phyloP scores from a whole-genome alignment of 2,888 invertebrate genomes.

The Esperia sulphurella region DNA sequence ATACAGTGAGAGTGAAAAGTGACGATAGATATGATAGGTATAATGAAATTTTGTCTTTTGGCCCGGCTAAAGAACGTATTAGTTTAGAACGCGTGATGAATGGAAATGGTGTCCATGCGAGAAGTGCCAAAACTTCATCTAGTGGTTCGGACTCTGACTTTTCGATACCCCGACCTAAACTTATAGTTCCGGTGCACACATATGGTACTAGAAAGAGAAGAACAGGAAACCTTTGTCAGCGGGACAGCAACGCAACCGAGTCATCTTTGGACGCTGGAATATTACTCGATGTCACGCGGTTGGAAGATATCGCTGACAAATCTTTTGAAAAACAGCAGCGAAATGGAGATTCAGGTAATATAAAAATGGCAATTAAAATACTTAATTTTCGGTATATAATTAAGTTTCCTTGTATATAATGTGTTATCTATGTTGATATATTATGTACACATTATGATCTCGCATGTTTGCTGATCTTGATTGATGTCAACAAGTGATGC shows the following conservation, averaged over 20 bases:
- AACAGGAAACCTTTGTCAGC: slow-evolving; percentile 85
- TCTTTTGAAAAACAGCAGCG: slow-evolving; percentile 34
- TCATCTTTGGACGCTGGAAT: slow-evolving; percentile 65
- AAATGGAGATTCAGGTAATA: slow-evolving; percentile 60
- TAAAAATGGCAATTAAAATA: neutral
- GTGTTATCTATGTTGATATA: slow-evolving; percentile 12
- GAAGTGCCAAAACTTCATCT: slow-evolving; percentile 75
- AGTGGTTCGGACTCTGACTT: slow-evolving; percentile 83
- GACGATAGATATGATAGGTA: slow-evolving; percentile 70
- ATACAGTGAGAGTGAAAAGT: slow-evolving; percentile 75
- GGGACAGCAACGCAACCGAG: slow-evolving; percentile 69
- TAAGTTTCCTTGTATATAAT: too few species aligned
- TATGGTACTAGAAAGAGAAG: slow-evolving; percentile 89
- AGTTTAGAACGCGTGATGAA: slow-evolving; percentile 52
- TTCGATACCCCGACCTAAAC: slow-evolving; percentile 90
- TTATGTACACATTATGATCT: slow-evolving; percentile 3
- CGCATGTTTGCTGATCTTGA: slow-evolving; percentile 41
- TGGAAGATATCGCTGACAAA: slow-evolving; percentile 42
- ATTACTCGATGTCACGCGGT: slow-evolving; percentile 59
- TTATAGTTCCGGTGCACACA: slow-evolving; percentile 93
- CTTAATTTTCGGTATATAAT: slow-evolving; percentile 4
- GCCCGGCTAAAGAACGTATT: slow-evolving; percentile 46
- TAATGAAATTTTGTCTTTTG: slow-evolving; percentile 63
- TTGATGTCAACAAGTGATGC: slow-evolving; percentile 30
- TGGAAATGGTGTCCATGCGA: slow-evolving; percentile 42